Evolutionary conservation across 2,888 invertebrate genomes (phyloP).

Genomic region (Electrophaes corylata): DNA sequence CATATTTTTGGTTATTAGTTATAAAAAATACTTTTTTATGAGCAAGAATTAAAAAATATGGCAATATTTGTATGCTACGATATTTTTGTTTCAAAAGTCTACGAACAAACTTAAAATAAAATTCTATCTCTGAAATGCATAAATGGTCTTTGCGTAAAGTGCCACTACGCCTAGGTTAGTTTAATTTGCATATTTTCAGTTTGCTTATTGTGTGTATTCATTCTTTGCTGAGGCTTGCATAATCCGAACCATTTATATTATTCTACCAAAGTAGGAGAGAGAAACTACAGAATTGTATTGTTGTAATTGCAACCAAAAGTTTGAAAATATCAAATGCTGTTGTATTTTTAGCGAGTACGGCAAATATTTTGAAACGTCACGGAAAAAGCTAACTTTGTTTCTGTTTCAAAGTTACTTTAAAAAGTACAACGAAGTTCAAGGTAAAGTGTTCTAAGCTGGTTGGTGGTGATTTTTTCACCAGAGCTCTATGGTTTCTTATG

Average conservation of each 20-base stretch:
- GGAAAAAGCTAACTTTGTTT: background rate
- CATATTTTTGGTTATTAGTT: no score
- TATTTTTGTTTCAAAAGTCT: background rate
- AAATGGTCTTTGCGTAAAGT: constrained; percentile 1
- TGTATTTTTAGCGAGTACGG: constrained; percentile 4
- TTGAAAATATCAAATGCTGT: constrained; percentile 2
- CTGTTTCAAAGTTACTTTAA: no score
- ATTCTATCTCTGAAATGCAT: background rate
- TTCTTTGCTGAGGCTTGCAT: constrained; percentile 5
- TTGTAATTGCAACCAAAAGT: background rate
- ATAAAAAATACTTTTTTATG: no score
- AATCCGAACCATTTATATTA: constrained; percentile 4
- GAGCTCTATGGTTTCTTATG: no score
- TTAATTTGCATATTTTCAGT: constrained; percentile 26
- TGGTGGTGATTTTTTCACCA: no score
- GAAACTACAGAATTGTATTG: background rate
- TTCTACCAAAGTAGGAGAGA: constrained; percentile 4
- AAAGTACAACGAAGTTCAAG: no score
- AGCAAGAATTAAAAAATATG: no score
- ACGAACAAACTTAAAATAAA: background rate
- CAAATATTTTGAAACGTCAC: background rate
- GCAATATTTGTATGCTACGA: no score
- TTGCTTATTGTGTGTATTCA: constrained; percentile 15
- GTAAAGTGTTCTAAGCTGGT: no score
- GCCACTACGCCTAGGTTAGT: constrained; percentile 9